Percentiles rank a stretch among this genome's conserved stretches.
phyloP scores from a whole-genome alignment of 2,113 vertebrate species.

The Entosphenus tridentatus region DNA sequence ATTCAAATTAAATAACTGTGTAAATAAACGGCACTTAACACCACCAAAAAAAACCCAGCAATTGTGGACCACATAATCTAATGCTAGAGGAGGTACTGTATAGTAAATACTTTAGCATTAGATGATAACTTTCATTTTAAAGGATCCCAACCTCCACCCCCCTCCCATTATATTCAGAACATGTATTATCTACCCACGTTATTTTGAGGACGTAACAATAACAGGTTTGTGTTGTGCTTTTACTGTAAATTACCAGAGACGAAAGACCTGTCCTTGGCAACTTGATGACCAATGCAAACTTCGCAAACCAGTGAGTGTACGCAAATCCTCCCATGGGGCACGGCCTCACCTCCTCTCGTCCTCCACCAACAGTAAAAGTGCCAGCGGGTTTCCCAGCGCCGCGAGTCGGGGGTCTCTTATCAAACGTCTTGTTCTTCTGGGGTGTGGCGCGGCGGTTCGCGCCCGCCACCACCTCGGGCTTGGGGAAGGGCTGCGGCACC shows the following conservation, averaged over 20 bases:
- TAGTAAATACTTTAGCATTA: too few species aligned
- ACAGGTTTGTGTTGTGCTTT: neutral
- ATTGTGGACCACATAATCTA: too few species aligned
- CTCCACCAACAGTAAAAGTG: constrained; percentile 57
- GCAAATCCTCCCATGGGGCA: neutral
- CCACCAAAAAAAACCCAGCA: too few species aligned
- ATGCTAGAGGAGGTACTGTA: too few species aligned
- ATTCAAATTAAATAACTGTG: too few species aligned
- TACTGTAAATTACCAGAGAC: neutral
- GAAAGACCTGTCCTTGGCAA: neutral
- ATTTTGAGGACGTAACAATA: constrained; percentile 9
- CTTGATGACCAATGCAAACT: neutral
- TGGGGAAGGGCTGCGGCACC: constrained; percentile 37
- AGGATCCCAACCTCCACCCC: neutral
- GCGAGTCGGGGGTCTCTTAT: constrained; percentile 91
- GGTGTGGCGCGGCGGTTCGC: constrained; percentile 63
- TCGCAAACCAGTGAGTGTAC: neutral
- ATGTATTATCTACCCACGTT: constrained; percentile 10
- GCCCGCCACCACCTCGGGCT: constrained; percentile 58
- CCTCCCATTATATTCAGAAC: constrained; percentile 8
- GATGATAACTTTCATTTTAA: too few species aligned
- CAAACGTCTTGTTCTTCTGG: constrained; percentile 99
- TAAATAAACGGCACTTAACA: too few species aligned
- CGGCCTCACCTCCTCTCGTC: constrained; percentile 77
- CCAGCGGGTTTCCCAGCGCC: constrained; percentile 51